A percentile compares a stretch with the other conserved stretches of the same genome.
Evolutionary conservation across 2,797 vertebrate genomes (phyloP).

Genomic region (Xenops minutus): DNA sequence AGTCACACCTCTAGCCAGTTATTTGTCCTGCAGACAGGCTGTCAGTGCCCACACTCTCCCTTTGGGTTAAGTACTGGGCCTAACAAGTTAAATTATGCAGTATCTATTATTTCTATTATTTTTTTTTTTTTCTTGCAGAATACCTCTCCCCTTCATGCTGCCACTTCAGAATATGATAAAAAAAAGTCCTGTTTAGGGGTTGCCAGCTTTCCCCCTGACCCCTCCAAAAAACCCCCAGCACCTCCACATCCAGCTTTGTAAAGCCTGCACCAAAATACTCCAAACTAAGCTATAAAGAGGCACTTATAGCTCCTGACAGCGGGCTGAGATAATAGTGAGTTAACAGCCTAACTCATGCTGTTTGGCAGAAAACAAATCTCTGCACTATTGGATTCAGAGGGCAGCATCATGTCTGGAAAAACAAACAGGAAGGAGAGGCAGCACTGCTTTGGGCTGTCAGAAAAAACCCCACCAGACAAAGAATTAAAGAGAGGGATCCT

Average conservation of each 20-base stretch:
- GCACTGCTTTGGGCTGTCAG: neutral
- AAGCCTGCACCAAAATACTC: neutral
- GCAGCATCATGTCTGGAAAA: neutral
- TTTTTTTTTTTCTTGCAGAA: neutral
- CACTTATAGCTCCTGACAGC: neutral
- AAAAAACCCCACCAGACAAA: neutral
- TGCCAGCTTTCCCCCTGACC: neutral
- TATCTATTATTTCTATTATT: neutral
- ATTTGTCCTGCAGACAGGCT: neutral
- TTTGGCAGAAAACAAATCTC: neutral
- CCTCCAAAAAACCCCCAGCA: accelerated
- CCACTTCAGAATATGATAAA: neutral
- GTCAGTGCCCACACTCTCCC: neutral
- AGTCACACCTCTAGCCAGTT: neutral
- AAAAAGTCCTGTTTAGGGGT: neutral
- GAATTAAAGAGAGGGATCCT: neutral
- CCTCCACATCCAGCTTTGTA: neutral
- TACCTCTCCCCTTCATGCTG: neutral
- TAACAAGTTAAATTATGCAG: neutral
- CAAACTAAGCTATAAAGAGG: neutral
- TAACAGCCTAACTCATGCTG: neutral
- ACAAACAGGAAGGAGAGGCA: neutral
- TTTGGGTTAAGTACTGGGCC: accelerated
- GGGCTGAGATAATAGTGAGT: neutral
- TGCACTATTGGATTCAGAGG: neutral